Evolutionary conservation across 2,113 vertebrate species (phyloP), one percentile per base, ranked within the genome.

Genomic region (Hydropotes inermis): DNA sequence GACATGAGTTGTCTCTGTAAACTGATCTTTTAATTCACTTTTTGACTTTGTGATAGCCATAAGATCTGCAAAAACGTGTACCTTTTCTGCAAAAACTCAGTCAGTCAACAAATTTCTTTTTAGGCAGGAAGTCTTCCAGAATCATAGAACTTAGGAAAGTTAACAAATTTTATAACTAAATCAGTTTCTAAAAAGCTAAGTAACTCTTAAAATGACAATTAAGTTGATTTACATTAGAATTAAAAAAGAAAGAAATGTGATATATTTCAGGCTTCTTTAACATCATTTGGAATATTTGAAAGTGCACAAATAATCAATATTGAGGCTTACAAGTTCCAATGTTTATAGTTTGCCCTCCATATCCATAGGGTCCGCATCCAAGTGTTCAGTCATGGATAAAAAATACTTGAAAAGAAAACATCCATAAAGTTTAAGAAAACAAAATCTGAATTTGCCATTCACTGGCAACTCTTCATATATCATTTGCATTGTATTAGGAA

Each of bases 121-220:
- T 8, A 67, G 30, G 16, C 64, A 97, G 47, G 79, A 94, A 74
- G 9, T 81, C 36, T 43, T 94, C 15, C n/a, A 92, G 50, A 94
- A 52, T 81, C 25, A 52, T 45, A 91, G 30, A 39, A 76, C 55
- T 97, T 97, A 95, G 55, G 36, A 58, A 95, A 85, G 11, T 23
- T 76, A 89, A 54, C 21, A 90, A 91, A 93, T 74, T 95, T 94
- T 93, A 88, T 74, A 89, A 67, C 47, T 33, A 91, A 84, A 7
- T 87, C 1, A 91, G 28, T 94, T 95, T 76, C 54, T 82, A 84
- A 93, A 93, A 91, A 87, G 54, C n/a, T 33, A 94, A 39, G 17
- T 97, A 94, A 96, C n/a, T 23, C 54, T 95, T 79, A 90, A 85
- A 89, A 87, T 93, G 33, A 83, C 16, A 93, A 39, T 45, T 36